Base-by-base conservation (phyloP, 23 tunicate species). In the Halocynthia roretzi region DNA sequence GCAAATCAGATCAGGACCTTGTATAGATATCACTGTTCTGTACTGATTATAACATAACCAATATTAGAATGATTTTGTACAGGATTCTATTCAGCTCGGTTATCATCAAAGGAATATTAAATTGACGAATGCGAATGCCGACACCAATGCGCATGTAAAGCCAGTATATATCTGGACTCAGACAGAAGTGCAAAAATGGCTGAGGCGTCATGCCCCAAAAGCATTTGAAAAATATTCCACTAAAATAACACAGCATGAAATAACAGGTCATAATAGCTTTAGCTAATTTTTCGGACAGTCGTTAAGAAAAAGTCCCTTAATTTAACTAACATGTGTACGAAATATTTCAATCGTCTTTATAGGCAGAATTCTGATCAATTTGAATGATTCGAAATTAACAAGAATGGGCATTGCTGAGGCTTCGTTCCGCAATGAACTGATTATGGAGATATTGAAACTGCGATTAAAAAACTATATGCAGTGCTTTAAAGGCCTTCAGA, bases 81-180 rank as follows among this genome's bases (percentile, higher is more conserved):
- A 86, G 86, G 97, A 90, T 62, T 90, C 97, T 5, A 20, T 90
- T 17, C 87, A 81, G 82, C 82, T 90, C 10, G 98, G 87, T 5
- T 92, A 92, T 62, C 98, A 92, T 61, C 98, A 92, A 61, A 82
- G 98, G 56, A 91, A 87, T 50, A 71, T 87, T 60, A 71, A 75
- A 22, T 87, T 82, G 17, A 54, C 64, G 31, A 61, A 56, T 19
- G 56, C 87, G 53, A 66, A 64, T 49, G 22, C 86, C 14, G 82
- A 82, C 11, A 51, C 76, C 7, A 31, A 44, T 71, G 82, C 92
- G 7, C 98, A 92, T 10, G 67, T 75, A 8, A 92, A 92, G 53
- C 98, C 98, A 9, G 98, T 92, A 49, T 78, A 72, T 75, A 85
- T 92, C 17, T 92, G 98, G 98, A 82, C 81, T 10, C 87, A 86